phyloP scores from a whole-genome alignment of 2,888 invertebrate species.

The Seira ritae region DNA sequence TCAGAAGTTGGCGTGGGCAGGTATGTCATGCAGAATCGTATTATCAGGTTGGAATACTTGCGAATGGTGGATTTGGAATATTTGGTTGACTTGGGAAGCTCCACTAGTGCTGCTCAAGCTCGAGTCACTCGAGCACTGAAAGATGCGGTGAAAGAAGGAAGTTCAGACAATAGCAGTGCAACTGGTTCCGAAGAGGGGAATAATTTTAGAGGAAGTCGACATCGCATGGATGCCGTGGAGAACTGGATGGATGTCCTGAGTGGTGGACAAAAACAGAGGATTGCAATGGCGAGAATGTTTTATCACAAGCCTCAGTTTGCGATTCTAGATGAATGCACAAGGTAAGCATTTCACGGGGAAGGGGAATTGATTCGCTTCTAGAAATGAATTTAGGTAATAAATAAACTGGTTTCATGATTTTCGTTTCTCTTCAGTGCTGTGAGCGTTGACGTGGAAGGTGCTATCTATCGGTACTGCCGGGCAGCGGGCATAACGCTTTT shows the following conservation, averaged over 20 bases:
- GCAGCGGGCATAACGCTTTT: slow-evolving; percentile 92
- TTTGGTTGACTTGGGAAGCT: slow-evolving; percentile 77
- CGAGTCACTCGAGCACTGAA: slow-evolving; percentile 17
- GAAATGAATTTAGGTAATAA: too few relatives aligned
- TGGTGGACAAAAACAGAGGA: slow-evolving; percentile 98
- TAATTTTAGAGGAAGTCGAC: slow-evolving; percentile 50
- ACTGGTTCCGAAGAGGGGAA: slow-evolving; percentile 26
- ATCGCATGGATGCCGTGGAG: slow-evolving; percentile 91
- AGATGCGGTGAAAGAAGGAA: background rate
- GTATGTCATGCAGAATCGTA: slow-evolving; percentile 81
- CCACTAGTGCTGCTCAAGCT: slow-evolving; percentile 20
- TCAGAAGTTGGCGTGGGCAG: slow-evolving; percentile 29
- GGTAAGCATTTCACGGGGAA: too few relatives aligned
- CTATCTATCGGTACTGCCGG: slow-evolving; percentile 96
- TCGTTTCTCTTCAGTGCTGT: slow-evolving; percentile 64
- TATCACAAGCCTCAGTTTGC: slow-evolving; percentile 99
- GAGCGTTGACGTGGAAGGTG: slow-evolving; percentile 98
- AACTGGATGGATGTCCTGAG: slow-evolving; percentile 99
- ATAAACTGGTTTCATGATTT: slow-evolving; percentile 90
- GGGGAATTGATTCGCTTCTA: too few relatives aligned
- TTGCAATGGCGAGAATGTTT: slow-evolving; percentile 98
- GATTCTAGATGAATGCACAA: slow-evolving; percentile 97
- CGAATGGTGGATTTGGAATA: slow-evolving; percentile 77
- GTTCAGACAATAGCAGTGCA: background rate
- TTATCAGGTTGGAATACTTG: slow-evolving; percentile 83